Base-by-base conservation (phyloP, 2,113 vertebrate genomes). In the Carassius gibelio region DNA sequence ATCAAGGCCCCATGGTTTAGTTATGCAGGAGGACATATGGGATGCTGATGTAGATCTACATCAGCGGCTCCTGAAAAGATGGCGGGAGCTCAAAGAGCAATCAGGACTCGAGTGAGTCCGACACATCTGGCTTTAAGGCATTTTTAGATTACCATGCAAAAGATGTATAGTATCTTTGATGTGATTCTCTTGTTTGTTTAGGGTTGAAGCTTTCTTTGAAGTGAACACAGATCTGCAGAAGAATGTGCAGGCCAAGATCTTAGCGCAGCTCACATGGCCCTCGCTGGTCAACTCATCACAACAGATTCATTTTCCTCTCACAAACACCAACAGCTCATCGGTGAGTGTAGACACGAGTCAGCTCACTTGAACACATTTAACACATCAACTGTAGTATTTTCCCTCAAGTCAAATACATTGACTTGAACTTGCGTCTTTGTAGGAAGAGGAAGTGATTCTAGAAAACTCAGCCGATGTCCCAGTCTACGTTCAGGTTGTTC, bases 181-280 rank as follows among this genome's bases (percentile, higher is more conserved):
- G 62, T 84, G 48, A 61, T 84, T 10, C 52, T 10, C 86, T 26
- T 78, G 50, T 79, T 15, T 3, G 36, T 45, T 13, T 88, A 99
- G 98, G 88, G 84, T 96, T 71, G 95, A 92, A 69, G 96, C 96
- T 15, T 34, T 96, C 76, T 99, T 99, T 93, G 97, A 99, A 95
- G 96, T 99, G 88, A 96, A 98, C 93, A 97, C 98, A 71, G 97
- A 99, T 85, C 96, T 99, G 81, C 97, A 99, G 92, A 99, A 99
- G 88, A 97, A 97, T 50, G 96, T 99, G 38, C 89, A 88, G 79
- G 95, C 97, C 69, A 96, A 94, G 94, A 90, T 99, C 55, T 96
- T 96, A 0, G 97, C 97, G 3, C 95, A 98, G 88, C 91, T 99
- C 91, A 92, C 93, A 1, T 99, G 98, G 98, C 98, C 98, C 5